Evolutionary conservation across 1,140 invertebrate species (phyloP).

Genomic region (Venustaconcha ellipsiformis): DNA sequence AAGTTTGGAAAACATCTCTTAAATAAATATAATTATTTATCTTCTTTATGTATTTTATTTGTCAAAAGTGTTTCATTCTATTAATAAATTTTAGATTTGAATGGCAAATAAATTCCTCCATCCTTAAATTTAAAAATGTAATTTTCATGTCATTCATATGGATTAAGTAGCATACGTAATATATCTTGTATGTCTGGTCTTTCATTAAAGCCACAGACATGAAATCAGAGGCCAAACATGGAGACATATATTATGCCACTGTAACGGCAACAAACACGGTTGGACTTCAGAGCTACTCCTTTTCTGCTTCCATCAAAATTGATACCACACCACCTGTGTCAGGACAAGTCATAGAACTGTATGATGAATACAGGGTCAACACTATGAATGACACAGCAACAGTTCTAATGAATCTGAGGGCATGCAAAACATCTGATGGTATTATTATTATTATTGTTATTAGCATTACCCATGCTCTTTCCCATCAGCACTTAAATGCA

Average conservation of each 20-base stretch:
- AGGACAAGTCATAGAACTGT: constrained; percentile 31
- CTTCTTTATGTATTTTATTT: too few species aligned
- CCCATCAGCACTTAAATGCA: too few species aligned
- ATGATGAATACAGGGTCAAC: constrained; percentile 16
- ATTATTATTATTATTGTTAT: background rate
- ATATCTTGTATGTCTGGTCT: too few species aligned
- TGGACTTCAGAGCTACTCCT: constrained; percentile 17
- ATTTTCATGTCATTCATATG: background rate
- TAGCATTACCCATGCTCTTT: too few species aligned
- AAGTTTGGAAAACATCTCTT: too few species aligned
- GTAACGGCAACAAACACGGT: constrained; percentile 32
- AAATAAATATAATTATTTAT: too few species aligned
- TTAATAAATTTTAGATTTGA: too few species aligned
- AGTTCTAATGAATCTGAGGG: constrained; percentile 17
- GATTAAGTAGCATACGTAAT: too few species aligned
- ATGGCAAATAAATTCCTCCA: too few species aligned
- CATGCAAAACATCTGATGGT: constrained; percentile 26
- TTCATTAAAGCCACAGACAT: background rate
- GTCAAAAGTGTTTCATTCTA: too few species aligned
- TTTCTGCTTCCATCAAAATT: constrained; percentile 24
- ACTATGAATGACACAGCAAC: constrained; percentile 14
- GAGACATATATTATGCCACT: constrained; percentile 22
- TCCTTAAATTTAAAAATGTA: too few species aligned
- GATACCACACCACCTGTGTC: constrained; percentile 32
- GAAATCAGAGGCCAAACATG: constrained; percentile 4